phyloP scores from a whole-genome alignment of 2,797 vertebrate genomes.

The Onychomys arenicola region DNA sequence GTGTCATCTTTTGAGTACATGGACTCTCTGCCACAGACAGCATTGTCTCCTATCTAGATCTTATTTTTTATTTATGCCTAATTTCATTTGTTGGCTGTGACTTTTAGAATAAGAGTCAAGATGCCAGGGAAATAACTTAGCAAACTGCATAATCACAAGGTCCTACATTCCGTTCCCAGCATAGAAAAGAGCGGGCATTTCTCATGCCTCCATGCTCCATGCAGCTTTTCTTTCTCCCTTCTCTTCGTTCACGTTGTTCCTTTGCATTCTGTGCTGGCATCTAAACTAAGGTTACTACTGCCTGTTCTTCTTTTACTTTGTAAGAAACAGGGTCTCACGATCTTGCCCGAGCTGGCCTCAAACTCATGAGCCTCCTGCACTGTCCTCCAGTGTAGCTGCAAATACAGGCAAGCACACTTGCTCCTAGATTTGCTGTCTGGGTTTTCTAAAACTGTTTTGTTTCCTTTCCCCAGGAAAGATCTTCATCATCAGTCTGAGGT shows the following conservation, averaged over 20 bases:
- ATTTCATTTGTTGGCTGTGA: neutral
- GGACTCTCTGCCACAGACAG: neutral
- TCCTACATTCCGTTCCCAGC: neutral
- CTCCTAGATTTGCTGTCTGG: neutral
- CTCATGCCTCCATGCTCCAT: neutral
- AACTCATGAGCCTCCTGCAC: neutral
- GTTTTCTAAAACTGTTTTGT: neutral
- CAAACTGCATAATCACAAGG: neutral
- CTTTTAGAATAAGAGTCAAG: neutral
- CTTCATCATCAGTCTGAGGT: neutral
- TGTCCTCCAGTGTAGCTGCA: neutral
- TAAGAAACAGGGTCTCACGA: neutral
- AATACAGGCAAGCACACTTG: neutral
- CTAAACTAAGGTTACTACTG: neutral
- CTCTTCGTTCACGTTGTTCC: neutral
- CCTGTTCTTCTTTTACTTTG: neutral
- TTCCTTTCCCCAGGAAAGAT: slow-evolving; percentile 5
- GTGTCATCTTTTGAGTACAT: neutral
- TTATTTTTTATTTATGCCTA: slow-evolving; percentile 20
- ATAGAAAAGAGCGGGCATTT: neutral
- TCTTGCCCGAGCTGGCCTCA: neutral
- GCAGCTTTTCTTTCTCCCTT: slow-evolving; percentile 1
- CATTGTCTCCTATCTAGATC: neutral
- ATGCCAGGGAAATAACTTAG: neutral
- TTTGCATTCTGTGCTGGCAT: slow-evolving; percentile 8